Evolutionary conservation across 37 sponge, comb jelly and placozoan genomes (phyloP), one percentile per base, ranked within the genome.

Genomic region (Oopsacas minuta): DNA sequence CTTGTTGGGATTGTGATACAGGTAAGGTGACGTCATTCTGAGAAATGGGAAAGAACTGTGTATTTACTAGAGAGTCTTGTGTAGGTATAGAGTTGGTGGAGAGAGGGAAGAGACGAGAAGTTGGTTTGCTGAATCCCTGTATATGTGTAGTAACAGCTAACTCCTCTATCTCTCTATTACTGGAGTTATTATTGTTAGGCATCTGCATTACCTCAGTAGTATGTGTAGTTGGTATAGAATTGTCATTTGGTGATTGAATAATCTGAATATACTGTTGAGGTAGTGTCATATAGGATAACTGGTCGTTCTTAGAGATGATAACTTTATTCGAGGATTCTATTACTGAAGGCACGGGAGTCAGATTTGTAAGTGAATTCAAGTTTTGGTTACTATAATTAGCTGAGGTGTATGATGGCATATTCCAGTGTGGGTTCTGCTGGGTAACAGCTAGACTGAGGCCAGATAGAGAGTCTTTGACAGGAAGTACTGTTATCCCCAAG

Each of bases 161-260:
- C 75, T 61, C 28, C 75, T n/a, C 75, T 5, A 61, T 61, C 75
- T n/a, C 75, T 25, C 20, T 61, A 34, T 61, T 61, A 12, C 75
- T 61, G 75, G 75, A 61, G 75, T 61, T 61, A 34, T 61, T 61
- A 34, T 61, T 61, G 22, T 61, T 61, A 25, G 75, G 75, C 20
- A 61, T 61, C 22, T n/a, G 28, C 20, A n/a, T 25, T 7, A n/a
- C 5, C 75, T 61, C 28, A 25, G 75, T 25, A 3, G 20, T 7
- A 3, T 10, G 75, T 25, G 75, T 3, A 34, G 75, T 61, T 3
- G 30, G 75, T 20, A n/a, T n/a, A 61, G 75, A 3, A 34, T 32
- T 61, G 75, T 12, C 75, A 10, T 61, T 61, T 5, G 75, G 75
- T 3, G 75, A 10, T n/a, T 61, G 75, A 32, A 61, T 61, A 3